A percentile compares a stretch with the other conserved stretches of the same genome.
Evolutionary conservation across 2,888 invertebrate genomes (phyloP).

Genomic region (Minunthozetes semirufus): DNA sequence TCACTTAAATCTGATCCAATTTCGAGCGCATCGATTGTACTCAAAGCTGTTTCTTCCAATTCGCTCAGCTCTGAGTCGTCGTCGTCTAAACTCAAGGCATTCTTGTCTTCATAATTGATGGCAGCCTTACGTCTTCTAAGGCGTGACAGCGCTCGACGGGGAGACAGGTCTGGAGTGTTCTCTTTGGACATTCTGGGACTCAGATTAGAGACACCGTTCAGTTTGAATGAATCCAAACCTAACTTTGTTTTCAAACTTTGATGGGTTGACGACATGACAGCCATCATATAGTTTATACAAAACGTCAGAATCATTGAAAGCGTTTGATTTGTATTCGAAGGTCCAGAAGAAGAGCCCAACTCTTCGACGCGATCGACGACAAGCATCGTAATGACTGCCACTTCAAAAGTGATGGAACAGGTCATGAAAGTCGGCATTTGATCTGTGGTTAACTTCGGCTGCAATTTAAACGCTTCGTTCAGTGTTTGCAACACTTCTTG

Average conservation of each 20-base stretch:
- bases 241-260: neutral
- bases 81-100: conserved; percentile 27
- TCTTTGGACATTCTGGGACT: conserved; percentile 30
- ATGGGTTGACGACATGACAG: neutral
- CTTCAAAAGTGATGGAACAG: conserved; percentile 20
- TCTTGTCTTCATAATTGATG: conserved; percentile 31
- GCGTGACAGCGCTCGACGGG: conserved; percentile 27
- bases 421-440: conserved; percentile 30
- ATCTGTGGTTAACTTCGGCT: conserved; percentile 2
- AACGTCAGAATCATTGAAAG: neutral
- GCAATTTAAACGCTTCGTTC: neutral
- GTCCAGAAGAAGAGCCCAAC: too few species aligned
- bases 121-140: conserved; percentile 34
- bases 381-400: conserved; percentile 22
- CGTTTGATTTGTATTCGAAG: neutral
- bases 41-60: conserved; percentile 36
- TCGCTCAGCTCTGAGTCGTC: conserved; percentile 35
- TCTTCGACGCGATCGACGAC: conserved; percentile 9
- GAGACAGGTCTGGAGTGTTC: conserved; percentile 32
- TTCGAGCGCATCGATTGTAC: conserved; percentile 38
- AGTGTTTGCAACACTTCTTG: conserved; percentile 23
- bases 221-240: conserved; percentile 11
- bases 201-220: neutral
- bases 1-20: conserved; percentile 41
- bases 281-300: neutral